Conservation (phyloP, 2,888 invertebrate genomes). For the Drosophila nr. fundita region DNA sequence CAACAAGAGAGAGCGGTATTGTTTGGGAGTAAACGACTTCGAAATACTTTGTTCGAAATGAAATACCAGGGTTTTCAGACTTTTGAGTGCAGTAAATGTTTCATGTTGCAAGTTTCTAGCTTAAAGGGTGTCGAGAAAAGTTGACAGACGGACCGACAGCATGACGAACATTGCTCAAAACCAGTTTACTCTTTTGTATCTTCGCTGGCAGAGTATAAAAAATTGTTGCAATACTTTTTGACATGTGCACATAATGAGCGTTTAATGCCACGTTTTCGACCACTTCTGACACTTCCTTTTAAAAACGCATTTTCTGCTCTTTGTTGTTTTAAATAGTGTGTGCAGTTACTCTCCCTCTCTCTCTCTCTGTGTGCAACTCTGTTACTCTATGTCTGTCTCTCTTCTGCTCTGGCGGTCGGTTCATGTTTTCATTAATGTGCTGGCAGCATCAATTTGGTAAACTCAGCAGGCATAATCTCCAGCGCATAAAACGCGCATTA, state of each 20-base stretch:
- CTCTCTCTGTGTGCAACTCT: not conserved
- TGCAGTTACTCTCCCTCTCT: not conserved
- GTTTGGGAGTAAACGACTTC: not conserved
- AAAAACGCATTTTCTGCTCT: not conserved
- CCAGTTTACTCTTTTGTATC: not conserved
- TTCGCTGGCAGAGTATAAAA: not conserved
- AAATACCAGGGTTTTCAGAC: not conserved
- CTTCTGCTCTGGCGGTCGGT: not conserved
- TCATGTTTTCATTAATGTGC: conserved; percentile 32
- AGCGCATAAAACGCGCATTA: conserved; percentile 72
- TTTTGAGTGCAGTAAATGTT: not conserved
- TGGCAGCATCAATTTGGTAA: conserved; percentile 49
- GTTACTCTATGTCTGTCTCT: not conserved
- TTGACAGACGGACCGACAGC: too few species aligned
- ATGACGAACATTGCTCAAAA: not conserved
- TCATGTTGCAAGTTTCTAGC: not conserved
- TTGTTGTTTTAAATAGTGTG: not conserved
- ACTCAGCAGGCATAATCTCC: conserved; percentile 30
- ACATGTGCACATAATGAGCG: not conserved
- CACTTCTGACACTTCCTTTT: not conserved
- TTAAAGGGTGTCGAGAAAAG: not conserved
- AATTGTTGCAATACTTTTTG: not conserved
- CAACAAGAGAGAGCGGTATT: not conserved
- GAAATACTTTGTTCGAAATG: not conserved
- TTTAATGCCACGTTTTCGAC: conserved; percentile 8